Evolutionary conservation across 2,888 invertebrate genomes (phyloP), one percentile per base, ranked within the genome.

Genomic region (Linyphia triangularis): DNA sequence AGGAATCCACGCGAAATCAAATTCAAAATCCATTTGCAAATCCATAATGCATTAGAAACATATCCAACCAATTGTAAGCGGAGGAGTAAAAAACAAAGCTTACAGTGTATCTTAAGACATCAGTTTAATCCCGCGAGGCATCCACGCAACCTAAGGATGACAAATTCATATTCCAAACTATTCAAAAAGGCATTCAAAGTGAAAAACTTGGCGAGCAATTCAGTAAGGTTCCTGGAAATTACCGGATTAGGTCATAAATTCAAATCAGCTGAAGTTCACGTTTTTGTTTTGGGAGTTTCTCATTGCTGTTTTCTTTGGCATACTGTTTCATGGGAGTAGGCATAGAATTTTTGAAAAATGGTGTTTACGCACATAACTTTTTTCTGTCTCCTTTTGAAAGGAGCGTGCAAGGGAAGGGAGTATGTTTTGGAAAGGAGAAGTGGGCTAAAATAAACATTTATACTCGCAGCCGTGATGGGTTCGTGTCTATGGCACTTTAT

Each of bases 211-310:
- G 10, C 28, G 67, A 67, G 51, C 33, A 67, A 67, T 65, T 33
- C 65, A 19, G 59, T 26, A 22, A 51, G 33, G 69, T 81, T 81
- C 70, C 43, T 19, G 59, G 59, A 81, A 81, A 81, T 81, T 81
- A 70, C 81, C 24, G 70, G 24, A 81, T 81, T 81, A 70, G 81
- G 81, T 40, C 51, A 81, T 81, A 81, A 81, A 81, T 81, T 81
- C 43, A 57, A 57, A 69, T 40, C 59, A 69, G 57, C 51, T 63
- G 30, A 79, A 43, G 67, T 65, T 22, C 51, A 59, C n/a, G n/a
- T 59, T 63, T 40, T 70, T 40, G 61, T 77, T 61, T 51, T 51
- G n/a, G n/a, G n/a, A n/a, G n/a, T n/a, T n/a, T n/a, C n/a, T n/a
- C n/a, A n/a, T n/a, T n/a, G n/a, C n/a, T n/a, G n/a, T n/a, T n/a